Conservation (phyloP, 2,888 invertebrate species). For the Stenolophus ochropezus region DNA sequence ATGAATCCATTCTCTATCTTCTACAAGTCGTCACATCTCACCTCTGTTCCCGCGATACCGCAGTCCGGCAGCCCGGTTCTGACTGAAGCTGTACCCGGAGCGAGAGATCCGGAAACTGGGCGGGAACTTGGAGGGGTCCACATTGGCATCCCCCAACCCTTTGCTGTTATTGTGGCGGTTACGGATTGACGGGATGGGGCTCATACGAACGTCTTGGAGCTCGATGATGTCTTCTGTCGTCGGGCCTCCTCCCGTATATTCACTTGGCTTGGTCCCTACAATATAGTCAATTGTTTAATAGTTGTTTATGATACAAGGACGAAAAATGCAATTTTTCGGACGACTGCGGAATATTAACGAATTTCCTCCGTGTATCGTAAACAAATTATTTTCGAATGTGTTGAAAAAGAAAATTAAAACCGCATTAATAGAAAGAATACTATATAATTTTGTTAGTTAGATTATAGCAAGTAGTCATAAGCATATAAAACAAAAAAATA, state of each 20-base stretch:
- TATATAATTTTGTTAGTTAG: too few relatives aligned
- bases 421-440: too few relatives aligned
- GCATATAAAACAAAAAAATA: too few relatives aligned
- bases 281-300: too few relatives aligned
- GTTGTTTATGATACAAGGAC: too few relatives aligned
- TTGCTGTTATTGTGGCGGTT: conserved; percentile 79
- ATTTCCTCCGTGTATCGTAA: too few relatives aligned
- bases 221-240: conserved; percentile 88
- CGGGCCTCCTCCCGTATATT: conserved; percentile 69
- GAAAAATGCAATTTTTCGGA: too few relatives aligned
- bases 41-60: conserved; percentile 76
- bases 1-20: background rate
- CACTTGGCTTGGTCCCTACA: conserved; percentile 71
- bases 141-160: conserved; percentile 69
- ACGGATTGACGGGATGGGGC: conserved; percentile 87
- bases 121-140: conserved; percentile 82
- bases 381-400: too few relatives aligned
- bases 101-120: conserved; percentile 85
- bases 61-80: conserved; percentile 76
- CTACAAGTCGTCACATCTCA: too few relatives aligned
- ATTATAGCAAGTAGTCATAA: too few relatives aligned
- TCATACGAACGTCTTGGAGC: conserved; percentile 89
- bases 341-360: too few relatives aligned
- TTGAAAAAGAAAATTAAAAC: too few relatives aligned
- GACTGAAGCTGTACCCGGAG: conserved; percentile 77